These are phyloP conservation scores for Hormaphis cornu DNA, from an alignment of 1,140 invertebrate species.

Conservation along the genomic window DNA sequence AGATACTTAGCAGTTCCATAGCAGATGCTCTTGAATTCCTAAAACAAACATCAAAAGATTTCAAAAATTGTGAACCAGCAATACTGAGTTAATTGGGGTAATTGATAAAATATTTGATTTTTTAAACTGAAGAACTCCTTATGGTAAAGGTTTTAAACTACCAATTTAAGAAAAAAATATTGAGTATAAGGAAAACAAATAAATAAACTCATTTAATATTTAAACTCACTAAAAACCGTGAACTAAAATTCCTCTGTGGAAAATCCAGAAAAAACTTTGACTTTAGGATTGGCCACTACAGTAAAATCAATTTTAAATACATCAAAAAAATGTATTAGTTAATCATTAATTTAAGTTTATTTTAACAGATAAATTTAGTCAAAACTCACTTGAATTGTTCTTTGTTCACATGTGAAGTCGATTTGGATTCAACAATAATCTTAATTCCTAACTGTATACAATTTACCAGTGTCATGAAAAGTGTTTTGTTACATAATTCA, in stretches of 20 bases:
- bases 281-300: not conserved
- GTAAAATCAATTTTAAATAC: not conserved
- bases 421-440: not conserved
- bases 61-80: not conserved
- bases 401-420: not conserved
- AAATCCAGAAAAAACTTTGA: not conserved
- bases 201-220: not conserved
- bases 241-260: not conserved
- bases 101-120: constrained; percentile 15
- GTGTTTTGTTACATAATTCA: not conserved
- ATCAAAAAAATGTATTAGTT: not conserved
- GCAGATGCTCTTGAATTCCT: not conserved
- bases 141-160: not conserved
- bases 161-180: not conserved
- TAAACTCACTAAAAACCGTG: not conserved
- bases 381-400: not conserved
- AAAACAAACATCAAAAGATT: not conserved
- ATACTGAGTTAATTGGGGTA: not conserved
- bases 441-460: not conserved
- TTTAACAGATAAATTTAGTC: constrained; percentile 13
- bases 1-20: not conserved
- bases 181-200: not conserved
- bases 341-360: not conserved
- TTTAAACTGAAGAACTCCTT: not conserved
- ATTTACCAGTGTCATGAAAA: not conserved